phyloP scores from a whole-genome alignment of 2,113 vertebrate species.

The Chloebia gouldiae region DNA sequence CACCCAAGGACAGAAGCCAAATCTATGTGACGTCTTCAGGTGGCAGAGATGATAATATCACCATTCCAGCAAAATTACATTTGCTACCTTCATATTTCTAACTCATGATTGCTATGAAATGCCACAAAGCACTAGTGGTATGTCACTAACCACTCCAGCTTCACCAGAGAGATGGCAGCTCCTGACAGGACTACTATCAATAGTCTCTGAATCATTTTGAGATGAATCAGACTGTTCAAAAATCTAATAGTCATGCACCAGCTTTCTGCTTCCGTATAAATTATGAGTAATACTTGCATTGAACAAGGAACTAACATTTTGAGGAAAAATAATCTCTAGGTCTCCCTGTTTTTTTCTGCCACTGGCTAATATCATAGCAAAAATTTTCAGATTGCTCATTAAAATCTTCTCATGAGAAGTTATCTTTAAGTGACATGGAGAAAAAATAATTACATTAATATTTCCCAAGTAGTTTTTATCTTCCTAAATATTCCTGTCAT shows the following conservation, averaged over 20 bases:
- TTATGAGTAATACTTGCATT: background rate
- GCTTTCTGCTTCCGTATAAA: slow-evolving; percentile 17
- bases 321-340: background rate
- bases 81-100: background rate
- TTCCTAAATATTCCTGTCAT: background rate
- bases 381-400: background rate
- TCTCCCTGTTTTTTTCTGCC: background rate
- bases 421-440: background rate
- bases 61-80: background rate
- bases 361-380: background rate
- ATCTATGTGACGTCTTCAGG: background rate
- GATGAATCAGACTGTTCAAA: slow-evolving; percentile 50
- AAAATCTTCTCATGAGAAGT: background rate
- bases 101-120: background rate
- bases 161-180: background rate
- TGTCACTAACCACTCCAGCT: background rate
- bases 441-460: background rate
- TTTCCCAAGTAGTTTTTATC: background rate
- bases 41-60: background rate
- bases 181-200: slow-evolving; percentile 17
- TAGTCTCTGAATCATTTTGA: slow-evolving; percentile 43
- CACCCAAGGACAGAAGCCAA: background rate
- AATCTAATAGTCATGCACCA: slow-evolving; percentile 20
- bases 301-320: background rate
- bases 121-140: background rate